phyloP scores from a whole-genome alignment of 2,113 vertebrate species.

The Brachirus orientalis region DNA sequence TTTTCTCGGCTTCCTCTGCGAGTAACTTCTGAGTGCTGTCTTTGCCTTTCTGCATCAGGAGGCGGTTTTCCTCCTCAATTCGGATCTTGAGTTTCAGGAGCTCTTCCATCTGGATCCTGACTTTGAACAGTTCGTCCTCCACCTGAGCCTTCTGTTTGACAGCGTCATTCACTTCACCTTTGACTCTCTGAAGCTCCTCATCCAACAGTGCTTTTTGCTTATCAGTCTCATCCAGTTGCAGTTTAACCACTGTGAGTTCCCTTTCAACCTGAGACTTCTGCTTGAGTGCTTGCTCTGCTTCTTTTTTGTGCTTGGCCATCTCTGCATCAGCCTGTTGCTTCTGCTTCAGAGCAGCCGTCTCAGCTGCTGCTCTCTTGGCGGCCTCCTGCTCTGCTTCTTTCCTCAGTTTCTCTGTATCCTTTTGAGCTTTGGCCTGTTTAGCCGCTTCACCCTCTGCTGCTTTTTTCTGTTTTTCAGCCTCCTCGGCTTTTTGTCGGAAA shows the following conservation, averaged over 20 bases:
- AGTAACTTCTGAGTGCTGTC: conserved; percentile 90
- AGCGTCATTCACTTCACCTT: conserved; percentile 89
- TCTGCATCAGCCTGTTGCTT: conserved; percentile 89
- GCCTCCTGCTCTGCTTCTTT: conserved; percentile 93
- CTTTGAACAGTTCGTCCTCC: conserved; percentile 90
- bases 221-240: conserved; percentile 92
- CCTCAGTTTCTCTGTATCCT: conserved; percentile 86
- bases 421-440: conserved; percentile 85
- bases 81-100: conserved; percentile 89
- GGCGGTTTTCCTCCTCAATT: conserved; percentile 91
- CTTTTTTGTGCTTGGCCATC: conserved; percentile 93
- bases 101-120: conserved; percentile 94
- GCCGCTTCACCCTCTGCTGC: conserved; percentile 88
- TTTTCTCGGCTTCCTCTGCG: conserved; percentile 92
- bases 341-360: conserved; percentile 88
- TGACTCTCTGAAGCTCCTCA: conserved; percentile 92
- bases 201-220: conserved; percentile 91
- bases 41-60: conserved; percentile 89
- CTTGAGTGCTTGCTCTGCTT: conserved; percentile 89
- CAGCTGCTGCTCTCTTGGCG: conserved; percentile 84
- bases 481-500: conserved; percentile 89
- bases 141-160: conserved; percentile 89
- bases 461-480: conserved; percentile 89
- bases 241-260: conserved; percentile 88
- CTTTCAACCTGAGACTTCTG: conserved; percentile 94